Percentiles rank a stretch among this genome's conserved stretches.
Conservation (phyloP, 2,888 invertebrate species). For the Chaetoderma sp. region DNA sequence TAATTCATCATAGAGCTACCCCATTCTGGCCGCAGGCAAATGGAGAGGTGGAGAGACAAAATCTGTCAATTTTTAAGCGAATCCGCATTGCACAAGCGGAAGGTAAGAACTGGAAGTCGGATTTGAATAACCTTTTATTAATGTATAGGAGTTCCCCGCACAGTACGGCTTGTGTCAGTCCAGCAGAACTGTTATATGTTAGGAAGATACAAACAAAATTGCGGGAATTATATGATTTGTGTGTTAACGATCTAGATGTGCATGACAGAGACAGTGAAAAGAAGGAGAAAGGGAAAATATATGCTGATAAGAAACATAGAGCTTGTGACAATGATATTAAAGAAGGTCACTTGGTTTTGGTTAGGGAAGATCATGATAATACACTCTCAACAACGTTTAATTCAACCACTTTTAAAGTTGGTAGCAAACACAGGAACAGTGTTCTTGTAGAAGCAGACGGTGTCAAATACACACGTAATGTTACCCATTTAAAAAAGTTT, state of each 20-base stretch:
- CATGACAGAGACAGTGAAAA: conserved; percentile 6
- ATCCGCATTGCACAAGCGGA: conserved; percentile 25
- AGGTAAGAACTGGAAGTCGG: conserved; percentile 16
- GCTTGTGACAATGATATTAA: not conserved
- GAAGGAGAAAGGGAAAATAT: conserved; percentile 16
- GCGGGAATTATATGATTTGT: not conserved
- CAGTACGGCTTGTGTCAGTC: conserved; percentile 21
- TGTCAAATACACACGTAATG: not conserved
- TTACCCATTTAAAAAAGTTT: not conserved
- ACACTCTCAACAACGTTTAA: not conserved
- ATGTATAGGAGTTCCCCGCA: conserved; percentile 28
- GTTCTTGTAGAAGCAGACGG: not conserved
- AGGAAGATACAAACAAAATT: conserved; percentile 26
- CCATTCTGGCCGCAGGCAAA: conserved; percentile 26
- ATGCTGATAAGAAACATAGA: conserved; percentile 14
- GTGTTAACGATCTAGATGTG: not conserved
- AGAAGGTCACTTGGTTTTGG: not conserved
- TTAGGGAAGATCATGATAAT: not conserved
- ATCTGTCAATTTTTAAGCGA: conserved; percentile 20
- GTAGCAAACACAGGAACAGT: not conserved
- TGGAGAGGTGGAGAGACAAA: conserved; percentile 28
- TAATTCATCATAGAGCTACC: conserved; percentile 3
- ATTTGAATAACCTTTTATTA: conserved; percentile 19
- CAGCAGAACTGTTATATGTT: conserved; percentile 25
- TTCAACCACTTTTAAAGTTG: not conserved